These are phyloP conservation scores for Idaea aversata DNA, from an alignment of 2,888 invertebrate genomes.

Conservation along the genomic window DNA sequence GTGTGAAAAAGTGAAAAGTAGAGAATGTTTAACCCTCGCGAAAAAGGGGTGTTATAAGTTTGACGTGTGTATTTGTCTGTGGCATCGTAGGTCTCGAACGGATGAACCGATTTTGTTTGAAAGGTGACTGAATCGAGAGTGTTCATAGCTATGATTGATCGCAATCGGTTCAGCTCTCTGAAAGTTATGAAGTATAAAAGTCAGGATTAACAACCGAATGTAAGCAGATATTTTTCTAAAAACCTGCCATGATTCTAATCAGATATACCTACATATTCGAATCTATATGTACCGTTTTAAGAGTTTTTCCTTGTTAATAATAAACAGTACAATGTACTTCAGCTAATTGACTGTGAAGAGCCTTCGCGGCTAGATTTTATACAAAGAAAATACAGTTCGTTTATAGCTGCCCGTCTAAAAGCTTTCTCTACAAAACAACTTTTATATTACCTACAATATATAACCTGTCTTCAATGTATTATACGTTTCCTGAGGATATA, in stretches of 20 bases:
- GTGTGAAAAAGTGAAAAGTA: background rate
- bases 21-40: background rate
- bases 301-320: constrained; percentile 19
- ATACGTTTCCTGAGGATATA: constrained; percentile 59
- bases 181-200: no score
- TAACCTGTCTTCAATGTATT: constrained; percentile 57
- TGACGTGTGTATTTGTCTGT: no score
- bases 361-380: constrained; percentile 28
- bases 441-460: constrained; percentile 55
- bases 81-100: no score
- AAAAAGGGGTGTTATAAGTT: no score
- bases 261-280: background rate
- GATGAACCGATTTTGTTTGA: no score
- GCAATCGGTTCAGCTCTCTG: no score
- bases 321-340: constrained; percentile 24
- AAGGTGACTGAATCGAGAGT: no score
- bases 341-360: constrained; percentile 31
- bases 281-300: constrained; percentile 4
- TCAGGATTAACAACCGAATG: no score
- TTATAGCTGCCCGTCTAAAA: constrained; percentile 47
- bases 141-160: no score
- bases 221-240: background rate
- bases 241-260: background rate
- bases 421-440: constrained; percentile 50
- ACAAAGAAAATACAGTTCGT: constrained; percentile 40